phyloP scores from a whole-genome alignment of 2,113 vertebrate genomes.

The Hoplias malabaricus region DNA sequence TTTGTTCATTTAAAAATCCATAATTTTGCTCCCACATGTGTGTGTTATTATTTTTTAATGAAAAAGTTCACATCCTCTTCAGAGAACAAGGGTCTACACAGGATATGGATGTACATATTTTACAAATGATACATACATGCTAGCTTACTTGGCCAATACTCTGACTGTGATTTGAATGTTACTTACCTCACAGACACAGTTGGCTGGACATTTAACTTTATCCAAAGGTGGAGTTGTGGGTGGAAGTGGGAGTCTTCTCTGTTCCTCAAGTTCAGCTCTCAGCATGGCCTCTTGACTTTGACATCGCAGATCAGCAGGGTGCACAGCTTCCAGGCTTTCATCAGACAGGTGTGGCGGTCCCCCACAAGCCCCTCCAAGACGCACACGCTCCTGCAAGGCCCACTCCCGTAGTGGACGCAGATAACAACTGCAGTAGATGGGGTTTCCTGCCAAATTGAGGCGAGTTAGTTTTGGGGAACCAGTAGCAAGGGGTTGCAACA shows the following conservation, averaged over 20 bases:
- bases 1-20: too few species aligned
- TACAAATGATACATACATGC: too few species aligned
- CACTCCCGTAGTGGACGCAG: slow-evolving; percentile 82
- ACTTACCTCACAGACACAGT: slow-evolving; percentile 78
- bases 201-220: slow-evolving; percentile 73
- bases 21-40: too few species aligned
- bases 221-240: slow-evolving; percentile 32
- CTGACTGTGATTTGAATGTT: background rate
- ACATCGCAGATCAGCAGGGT: slow-evolving; percentile 80
- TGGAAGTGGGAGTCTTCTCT: slow-evolving; percentile 24
- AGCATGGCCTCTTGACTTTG: slow-evolving; percentile 69
- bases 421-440: slow-evolving; percentile 86
- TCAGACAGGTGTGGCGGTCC: slow-evolving; percentile 75
- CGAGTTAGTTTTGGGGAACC: slow-evolving; percentile 70
- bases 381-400: slow-evolving; percentile 71
- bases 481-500: slow-evolving; percentile 77
- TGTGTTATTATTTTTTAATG: too few species aligned
- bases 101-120: too few species aligned
- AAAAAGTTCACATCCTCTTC: too few species aligned
- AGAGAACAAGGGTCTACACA: too few species aligned
- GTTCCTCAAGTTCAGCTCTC: slow-evolving; percentile 68
- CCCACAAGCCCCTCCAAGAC: slow-evolving; percentile 73
- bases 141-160: too few species aligned
- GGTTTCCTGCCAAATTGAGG: slow-evolving; percentile 83
- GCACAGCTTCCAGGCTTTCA: slow-evolving; percentile 78